phyloP scores from a whole-genome alignment of 1,140 invertebrate species.

The Drosophila paulistorum region DNA sequence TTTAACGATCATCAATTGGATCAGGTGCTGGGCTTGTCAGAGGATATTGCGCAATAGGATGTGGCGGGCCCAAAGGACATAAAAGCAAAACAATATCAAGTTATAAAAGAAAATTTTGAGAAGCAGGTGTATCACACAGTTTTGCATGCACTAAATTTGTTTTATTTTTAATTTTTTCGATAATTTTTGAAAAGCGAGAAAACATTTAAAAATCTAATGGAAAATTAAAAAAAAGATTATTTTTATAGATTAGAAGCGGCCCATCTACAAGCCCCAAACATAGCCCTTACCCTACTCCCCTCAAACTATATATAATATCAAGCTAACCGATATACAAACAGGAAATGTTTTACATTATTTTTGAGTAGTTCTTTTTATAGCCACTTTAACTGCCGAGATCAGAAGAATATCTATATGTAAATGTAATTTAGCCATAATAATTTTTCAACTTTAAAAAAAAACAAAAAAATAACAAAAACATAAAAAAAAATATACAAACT shows the following conservation, averaged over 20 bases:
- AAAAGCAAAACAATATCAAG: neutral
- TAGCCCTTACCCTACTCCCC: slow-evolving; percentile 1
- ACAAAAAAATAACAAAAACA: slow-evolving; percentile 11
- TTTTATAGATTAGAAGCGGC: slow-evolving; percentile 30
- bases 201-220: slow-evolving; percentile 32
- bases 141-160: slow-evolving; percentile 44
- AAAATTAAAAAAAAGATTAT: slow-evolving; percentile 55
- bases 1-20: slow-evolving; percentile 65
- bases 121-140: slow-evolving; percentile 28
- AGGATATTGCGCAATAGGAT: slow-evolving; percentile 40
- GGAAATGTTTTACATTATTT: slow-evolving; percentile 64
- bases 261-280: neutral
- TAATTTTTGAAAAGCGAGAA: slow-evolving; percentile 14
- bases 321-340: slow-evolving; percentile 54
- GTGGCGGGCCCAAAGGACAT: neutral
- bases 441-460: slow-evolving; percentile 39
- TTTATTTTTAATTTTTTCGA: slow-evolving; percentile 21
- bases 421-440: slow-evolving; percentile 66
- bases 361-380: slow-evolving; percentile 72
- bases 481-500: slow-evolving; percentile 4
- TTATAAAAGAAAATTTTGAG: neutral
- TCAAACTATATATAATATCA: slow-evolving; percentile 5
- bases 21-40: slow-evolving; percentile 58
- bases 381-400: slow-evolving; percentile 79
- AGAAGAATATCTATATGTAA: slow-evolving; percentile 62